Evolutionary conservation across 92 coral and sea anemone species (phyloP).

Genomic region (Bergia puertoricense): DNA sequence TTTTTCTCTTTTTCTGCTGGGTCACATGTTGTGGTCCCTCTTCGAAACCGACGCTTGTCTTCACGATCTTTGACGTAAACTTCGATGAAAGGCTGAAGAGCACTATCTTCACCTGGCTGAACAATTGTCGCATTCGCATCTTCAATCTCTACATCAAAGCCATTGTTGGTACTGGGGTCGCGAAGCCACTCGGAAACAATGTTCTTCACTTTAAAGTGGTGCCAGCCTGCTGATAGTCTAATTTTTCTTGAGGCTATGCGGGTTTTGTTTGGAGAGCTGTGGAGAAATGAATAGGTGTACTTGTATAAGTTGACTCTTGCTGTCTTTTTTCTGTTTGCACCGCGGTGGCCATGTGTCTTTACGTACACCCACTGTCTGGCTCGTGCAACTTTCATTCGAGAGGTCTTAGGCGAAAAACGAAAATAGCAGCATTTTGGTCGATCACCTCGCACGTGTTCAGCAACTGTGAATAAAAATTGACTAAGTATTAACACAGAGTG

Average conservation of each 20-base stretch:
- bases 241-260: conserved; percentile 47
- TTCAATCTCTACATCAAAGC: conserved; percentile 57
- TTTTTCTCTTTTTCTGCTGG: conserved; percentile 35
- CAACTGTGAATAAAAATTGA: conserved; percentile 19
- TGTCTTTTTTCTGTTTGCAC: conserved; percentile 1
- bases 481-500: not conserved
- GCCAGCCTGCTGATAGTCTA: conserved; percentile 34
- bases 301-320: conserved; percentile 49
- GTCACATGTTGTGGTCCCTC: conserved; percentile 40
- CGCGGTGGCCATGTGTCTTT: conserved; percentile 24
- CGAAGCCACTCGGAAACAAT: conserved; percentile 51
- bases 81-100: conserved; percentile 56
- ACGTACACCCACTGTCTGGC: conserved; percentile 58
- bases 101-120: conserved; percentile 29
- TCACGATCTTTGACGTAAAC: conserved; percentile 43
- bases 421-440: conserved; percentile 56
- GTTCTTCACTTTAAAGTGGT: conserved; percentile 50
- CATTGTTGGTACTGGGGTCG: conserved; percentile 48
- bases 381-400: conserved; percentile 42
- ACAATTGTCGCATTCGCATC: conserved; percentile 17
- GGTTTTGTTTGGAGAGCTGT: conserved; percentile 42
- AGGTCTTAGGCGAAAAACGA: conserved; percentile 42
- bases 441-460: conserved; percentile 28
- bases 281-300: conserved; percentile 27
- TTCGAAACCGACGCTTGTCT: conserved; percentile 39